Percentiles rank a stretch among this genome's conserved stretches.
Conservation (phyloP, 1,140 invertebrate species). For the Diplogasteroides magnus region DNA sequence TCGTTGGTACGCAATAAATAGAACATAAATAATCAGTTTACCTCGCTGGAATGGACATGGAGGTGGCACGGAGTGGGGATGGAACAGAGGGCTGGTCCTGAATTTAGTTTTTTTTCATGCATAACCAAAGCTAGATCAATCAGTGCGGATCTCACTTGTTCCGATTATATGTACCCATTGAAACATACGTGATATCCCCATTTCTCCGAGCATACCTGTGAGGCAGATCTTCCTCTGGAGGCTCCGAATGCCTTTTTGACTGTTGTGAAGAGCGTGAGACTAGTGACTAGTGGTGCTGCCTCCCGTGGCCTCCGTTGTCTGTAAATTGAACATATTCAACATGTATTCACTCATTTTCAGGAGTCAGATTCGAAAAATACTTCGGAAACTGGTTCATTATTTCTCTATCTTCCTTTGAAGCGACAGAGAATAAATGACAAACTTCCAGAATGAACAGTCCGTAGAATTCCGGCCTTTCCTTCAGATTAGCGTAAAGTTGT, state of each 20-base stretch:
- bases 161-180: neutral
- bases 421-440: too few species aligned
- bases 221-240: neutral
- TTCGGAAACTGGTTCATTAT: conserved; percentile 2
- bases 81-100: neutral
- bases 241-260: neutral
- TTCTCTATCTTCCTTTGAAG: conserved; percentile 52
- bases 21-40: neutral
- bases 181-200: neutral
- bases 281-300: neutral
- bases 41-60: neutral
- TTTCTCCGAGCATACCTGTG: neutral
- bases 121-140: neutral
- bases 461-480: conserved; percentile 76
- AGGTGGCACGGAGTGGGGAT: neutral
- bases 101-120: neutral
- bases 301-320: neutral
- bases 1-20: too few species aligned
- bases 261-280: neutral
- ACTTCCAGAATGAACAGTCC: conserved; percentile 62
- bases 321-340: too few species aligned
- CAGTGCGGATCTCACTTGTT: neutral
- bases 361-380: too few species aligned
- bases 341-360: too few species aligned
- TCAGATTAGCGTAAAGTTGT: conserved; percentile 77